Conservation (phyloP, 1,140 invertebrate genomes). For the Hypothenemus hampei region DNA sequence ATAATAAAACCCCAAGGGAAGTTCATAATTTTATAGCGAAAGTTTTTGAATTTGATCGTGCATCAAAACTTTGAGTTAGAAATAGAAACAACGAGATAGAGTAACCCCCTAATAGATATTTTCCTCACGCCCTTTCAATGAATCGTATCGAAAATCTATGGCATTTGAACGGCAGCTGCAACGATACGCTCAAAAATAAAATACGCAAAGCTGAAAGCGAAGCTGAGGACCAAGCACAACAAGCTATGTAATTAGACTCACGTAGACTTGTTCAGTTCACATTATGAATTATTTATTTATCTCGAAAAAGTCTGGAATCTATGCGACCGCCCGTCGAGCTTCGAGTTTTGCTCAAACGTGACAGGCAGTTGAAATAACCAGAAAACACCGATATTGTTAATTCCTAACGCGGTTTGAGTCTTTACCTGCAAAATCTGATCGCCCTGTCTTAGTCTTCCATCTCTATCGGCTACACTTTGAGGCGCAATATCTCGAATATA, state of each 20-base stretch:
- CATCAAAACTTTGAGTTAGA: too few relatives aligned
- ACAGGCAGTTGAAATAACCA: background rate
- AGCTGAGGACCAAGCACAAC: constrained; percentile 1
- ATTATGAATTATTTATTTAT: constrained; percentile 14
- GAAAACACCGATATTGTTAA: background rate
- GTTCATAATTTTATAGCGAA: too few relatives aligned
- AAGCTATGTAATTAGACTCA: constrained; percentile 11
- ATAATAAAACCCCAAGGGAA: too few relatives aligned
- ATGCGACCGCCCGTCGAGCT: background rate
- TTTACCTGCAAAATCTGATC: constrained; percentile 66
- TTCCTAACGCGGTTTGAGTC: background rate
- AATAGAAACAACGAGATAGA: too few relatives aligned
- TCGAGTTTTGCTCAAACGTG: background rate
- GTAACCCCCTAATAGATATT: too few relatives aligned
- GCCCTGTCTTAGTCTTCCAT: constrained; percentile 64
- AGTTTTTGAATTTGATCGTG: too few relatives aligned
- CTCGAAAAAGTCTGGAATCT: constrained; percentile 10
- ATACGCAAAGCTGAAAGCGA: background rate
- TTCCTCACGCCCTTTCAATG: too few relatives aligned
- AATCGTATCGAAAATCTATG: too few relatives aligned
- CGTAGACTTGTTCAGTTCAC: constrained; percentile 8
- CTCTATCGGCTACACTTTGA: constrained; percentile 61
- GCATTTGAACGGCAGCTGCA: background rate
- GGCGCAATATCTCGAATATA: constrained; percentile 68
- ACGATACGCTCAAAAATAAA: constrained; percentile 5